Conservation (phyloP, 2,888 invertebrate genomes). For the Euzophera pinguis region DNA sequence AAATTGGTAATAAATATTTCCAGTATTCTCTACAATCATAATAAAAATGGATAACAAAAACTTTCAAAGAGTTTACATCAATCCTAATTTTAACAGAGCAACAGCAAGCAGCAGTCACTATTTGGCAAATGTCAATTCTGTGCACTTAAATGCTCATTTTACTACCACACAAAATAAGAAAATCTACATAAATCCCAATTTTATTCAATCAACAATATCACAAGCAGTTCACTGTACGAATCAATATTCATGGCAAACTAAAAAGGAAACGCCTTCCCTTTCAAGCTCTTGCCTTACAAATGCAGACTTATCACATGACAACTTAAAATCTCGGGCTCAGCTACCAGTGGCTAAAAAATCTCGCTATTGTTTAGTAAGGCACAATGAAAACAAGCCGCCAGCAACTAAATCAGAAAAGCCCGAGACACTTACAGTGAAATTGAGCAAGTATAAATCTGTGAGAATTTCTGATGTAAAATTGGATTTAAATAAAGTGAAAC, state of each 20-base stretch:
- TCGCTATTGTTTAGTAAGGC: slow-evolving; percentile 51
- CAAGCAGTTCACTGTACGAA: slow-evolving; percentile 1
- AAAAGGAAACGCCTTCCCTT: neutral
- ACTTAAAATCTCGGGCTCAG: slow-evolving; percentile 3
- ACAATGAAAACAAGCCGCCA: slow-evolving; percentile 26
- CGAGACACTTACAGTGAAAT: slow-evolving; percentile 42
- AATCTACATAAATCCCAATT: slow-evolving; percentile 75
- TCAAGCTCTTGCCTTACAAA: neutral
- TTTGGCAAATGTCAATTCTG: slow-evolving; percentile 32
- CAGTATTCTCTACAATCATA: slow-evolving; percentile 70
- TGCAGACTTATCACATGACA: neutral
- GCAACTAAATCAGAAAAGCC: slow-evolving; percentile 21
- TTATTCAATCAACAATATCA: slow-evolving; percentile 37
- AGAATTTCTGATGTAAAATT: slow-evolving; percentile 46
- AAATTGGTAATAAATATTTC: slow-evolving; percentile 87
- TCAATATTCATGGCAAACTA: neutral
- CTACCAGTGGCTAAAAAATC: slow-evolving; percentile 31
- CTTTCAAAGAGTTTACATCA: slow-evolving; percentile 31
- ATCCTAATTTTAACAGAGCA: slow-evolving; percentile 61
- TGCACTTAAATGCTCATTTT: slow-evolving; percentile 55
- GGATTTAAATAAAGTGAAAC: slow-evolving; percentile 25
- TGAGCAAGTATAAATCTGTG: slow-evolving; percentile 64
- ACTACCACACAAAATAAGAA: slow-evolving; percentile 33
- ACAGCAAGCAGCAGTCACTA: slow-evolving; percentile 12
- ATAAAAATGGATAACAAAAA: slow-evolving; percentile 21